Evolutionary conservation across 2,888 invertebrate genomes (phyloP).

Genomic region (Capitulum mitella): DNA sequence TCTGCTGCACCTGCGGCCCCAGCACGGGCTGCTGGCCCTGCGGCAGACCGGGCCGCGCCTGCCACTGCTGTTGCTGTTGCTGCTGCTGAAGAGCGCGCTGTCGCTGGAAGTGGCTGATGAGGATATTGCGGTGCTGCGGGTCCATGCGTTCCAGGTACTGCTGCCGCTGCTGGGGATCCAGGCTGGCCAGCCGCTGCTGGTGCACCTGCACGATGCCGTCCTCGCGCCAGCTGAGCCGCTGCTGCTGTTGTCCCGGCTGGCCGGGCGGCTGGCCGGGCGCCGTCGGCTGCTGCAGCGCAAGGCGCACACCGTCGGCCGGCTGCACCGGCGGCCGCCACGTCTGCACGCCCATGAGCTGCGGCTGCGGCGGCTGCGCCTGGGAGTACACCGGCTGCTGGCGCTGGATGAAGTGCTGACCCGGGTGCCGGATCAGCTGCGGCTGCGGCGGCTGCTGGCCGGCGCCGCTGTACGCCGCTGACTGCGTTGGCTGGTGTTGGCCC

Average conservation of each 20-base stretch:
- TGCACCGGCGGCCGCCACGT: conserved; percentile 19
- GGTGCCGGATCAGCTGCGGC: not conserved
- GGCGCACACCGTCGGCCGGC: not conserved
- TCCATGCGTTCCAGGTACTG: conserved; percentile 24
- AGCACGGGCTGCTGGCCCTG: not conserved
- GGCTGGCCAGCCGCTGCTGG: conserved; percentile 8
- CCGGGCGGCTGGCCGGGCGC: conserved; percentile 4
- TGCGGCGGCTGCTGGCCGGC: not conserved
- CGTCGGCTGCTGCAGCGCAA: not conserved
- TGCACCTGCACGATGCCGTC: not conserved
- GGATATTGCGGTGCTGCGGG: conserved; percentile 21
- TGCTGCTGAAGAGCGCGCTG: conserved; percentile 10
- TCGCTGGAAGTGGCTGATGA: conserved; percentile 15
- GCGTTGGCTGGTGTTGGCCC: not conserved
- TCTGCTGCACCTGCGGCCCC: not conserved
- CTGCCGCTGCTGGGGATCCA: conserved; percentile 14
- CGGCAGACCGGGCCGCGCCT: not conserved
- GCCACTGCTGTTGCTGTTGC: not conserved
- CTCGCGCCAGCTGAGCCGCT: conserved; percentile 9
- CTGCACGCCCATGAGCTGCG: not conserved
- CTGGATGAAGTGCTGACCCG: not conserved
- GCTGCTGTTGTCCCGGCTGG: too few relatives aligned
- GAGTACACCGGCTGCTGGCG: not conserved
- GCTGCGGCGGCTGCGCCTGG: conserved; percentile 20
- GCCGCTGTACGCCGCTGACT: not conserved